Percentiles rank a stretch among this genome's conserved stretches.
Evolutionary conservation across 2,113 vertebrate genomes (phyloP).

Genomic region (Nematolebias whitei): DNA sequence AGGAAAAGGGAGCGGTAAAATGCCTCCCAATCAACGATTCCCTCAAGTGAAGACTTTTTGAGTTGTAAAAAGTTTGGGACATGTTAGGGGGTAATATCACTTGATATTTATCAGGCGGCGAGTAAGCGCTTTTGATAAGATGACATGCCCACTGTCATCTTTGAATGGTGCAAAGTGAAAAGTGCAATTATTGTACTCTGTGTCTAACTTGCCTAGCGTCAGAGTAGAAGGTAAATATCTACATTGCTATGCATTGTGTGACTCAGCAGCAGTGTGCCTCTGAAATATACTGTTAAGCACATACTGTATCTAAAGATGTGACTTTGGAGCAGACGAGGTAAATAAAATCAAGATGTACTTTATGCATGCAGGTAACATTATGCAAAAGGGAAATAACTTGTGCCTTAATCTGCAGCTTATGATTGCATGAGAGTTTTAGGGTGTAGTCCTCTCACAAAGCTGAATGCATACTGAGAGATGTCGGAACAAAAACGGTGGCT

Average conservation of each 20-base stretch:
- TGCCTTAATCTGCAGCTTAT: conserved; percentile 60
- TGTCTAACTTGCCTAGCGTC: conserved; percentile 32
- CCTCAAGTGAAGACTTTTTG: conserved; percentile 41
- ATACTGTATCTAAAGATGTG: conserved; percentile 53
- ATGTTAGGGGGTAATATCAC: conserved; percentile 37
- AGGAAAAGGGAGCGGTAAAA: conserved; percentile 26
- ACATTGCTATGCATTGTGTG: conserved; percentile 46
- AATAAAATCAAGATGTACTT: conserved; percentile 37
- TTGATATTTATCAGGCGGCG: conserved; percentile 40
- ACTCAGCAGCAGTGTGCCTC: conserved; percentile 25
- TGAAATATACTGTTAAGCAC: conserved; percentile 53
- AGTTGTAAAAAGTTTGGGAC: conserved; percentile 50
- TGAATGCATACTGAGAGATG: conserved; percentile 40
- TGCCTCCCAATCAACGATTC: conserved; percentile 53
- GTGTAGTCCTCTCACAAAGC: conserved; percentile 33
- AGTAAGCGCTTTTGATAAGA: conserved; percentile 43
- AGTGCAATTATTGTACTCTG: conserved; percentile 55
- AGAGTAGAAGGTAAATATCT: conserved; percentile 34
- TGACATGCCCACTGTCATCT: conserved; percentile 35
- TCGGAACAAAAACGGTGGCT: conserved; percentile 18
- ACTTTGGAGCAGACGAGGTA: conserved; percentile 29
- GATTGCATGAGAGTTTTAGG: conserved; percentile 41
- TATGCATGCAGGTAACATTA: conserved; percentile 59
- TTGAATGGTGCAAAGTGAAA: conserved; percentile 43
- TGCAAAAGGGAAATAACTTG: conserved; percentile 61